Percentiles rank a stretch among this genome's conserved stretches.
Conservation (phyloP, 2,888 invertebrate species). For the Microctonus brassicae region DNA sequence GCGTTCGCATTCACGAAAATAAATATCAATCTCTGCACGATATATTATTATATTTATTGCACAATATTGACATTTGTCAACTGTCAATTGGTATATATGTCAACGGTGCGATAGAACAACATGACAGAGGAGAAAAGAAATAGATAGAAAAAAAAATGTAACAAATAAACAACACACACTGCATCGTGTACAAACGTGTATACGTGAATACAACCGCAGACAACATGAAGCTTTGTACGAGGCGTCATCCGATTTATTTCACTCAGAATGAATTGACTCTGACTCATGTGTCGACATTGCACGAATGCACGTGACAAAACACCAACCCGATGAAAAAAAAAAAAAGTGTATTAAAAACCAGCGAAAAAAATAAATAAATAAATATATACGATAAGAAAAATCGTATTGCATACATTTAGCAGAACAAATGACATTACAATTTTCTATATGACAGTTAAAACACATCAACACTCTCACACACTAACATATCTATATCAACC, state of each 20-base stretch:
- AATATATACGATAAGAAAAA: no score
- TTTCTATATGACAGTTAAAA: background rate
- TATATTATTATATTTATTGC: background rate
- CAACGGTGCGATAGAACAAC: background rate
- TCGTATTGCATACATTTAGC: background rate
- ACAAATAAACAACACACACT: background rate
- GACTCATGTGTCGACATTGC: background rate
- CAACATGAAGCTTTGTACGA: background rate
- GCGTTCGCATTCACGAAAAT: no score
- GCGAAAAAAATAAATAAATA: background rate
- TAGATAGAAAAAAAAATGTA: no score
- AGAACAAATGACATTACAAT: background rate
- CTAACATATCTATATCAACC: background rate
- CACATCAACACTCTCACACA: background rate
- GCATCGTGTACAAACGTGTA: background rate
- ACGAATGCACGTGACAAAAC: background rate
- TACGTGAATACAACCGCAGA: no score
- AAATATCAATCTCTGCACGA: no score
- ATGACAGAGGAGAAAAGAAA: background rate
- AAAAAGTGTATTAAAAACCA: background rate
- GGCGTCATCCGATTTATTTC: background rate
- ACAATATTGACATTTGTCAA: background rate
- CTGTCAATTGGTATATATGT: background rate
- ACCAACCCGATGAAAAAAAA: background rate
- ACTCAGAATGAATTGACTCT: background rate